Evolutionary conservation across 2,888 invertebrate species (phyloP), one percentile per base, ranked within the genome.

Genomic region (Myopa testacea): DNA sequence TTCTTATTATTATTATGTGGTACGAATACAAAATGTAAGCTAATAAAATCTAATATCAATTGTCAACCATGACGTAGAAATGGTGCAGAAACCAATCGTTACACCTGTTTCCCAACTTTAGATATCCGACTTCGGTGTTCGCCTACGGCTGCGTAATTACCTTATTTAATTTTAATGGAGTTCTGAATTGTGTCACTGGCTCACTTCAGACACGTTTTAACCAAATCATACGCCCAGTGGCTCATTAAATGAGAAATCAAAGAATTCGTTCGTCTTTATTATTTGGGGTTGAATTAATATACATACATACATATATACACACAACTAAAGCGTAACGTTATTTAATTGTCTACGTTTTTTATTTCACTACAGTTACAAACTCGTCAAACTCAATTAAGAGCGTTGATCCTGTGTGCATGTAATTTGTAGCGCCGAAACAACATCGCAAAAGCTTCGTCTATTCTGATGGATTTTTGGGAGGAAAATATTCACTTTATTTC

Each of bases 181-280:
- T 72, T 65, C 50, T 76, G 75, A 77, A 72, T 70, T 70, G 70
- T 76, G 76, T 78, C 79, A 78, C 75, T 78, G 45, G 76, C 63
- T 75, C 76, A 79, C n/a, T 55, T 80, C 76, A 81, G 80, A 80
- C 78, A 80, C 79, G 78, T 80, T 75, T 78, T 82, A 82, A 82
- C 81, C 78, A 80, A 82, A 88, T 87, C 86, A 87, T 84, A 76
- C 84, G 87, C 86, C 82, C 87, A 88, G 86, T 88, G 88, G 83
- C 84, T 87, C 86, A 87, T 82, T 85, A 86, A 87, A 87, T 88
- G 83, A 87, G 83, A 85, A 86, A 86, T 82, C 80, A 78, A 76
- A 67, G 78, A 76, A 74, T 70, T 62, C 76, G 69, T 70, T 37
- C 65, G 63, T 14, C 72, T 67, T 45, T 19, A 16, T 50, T 34